A percentile compares a stretch with the other conserved stretches of the same genome.
Evolutionary conservation across 2,888 invertebrate species (phyloP).

Genomic region (Xanthia icteritia): DNA sequence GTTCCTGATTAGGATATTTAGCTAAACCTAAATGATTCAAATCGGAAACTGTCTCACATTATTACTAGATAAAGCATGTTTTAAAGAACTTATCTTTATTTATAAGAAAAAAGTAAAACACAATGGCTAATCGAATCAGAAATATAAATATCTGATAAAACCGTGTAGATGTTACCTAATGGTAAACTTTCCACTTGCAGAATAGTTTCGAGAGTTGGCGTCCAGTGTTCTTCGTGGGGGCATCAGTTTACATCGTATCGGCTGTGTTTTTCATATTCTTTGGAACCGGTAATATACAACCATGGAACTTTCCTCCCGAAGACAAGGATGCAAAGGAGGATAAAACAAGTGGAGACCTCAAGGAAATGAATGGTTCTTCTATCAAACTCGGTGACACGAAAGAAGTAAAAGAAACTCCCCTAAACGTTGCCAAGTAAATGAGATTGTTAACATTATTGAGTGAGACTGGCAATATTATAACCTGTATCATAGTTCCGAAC

Average conservation of each 20-base stretch:
- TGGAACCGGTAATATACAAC: conserved; percentile 93
- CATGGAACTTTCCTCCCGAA: conserved; percentile 91
- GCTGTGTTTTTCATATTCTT: conserved; percentile 93
- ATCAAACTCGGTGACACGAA: conserved; percentile 75
- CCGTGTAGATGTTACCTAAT: conserved; percentile 8
- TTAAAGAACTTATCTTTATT: conserved; percentile 31
- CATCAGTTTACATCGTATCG: conserved; percentile 92
- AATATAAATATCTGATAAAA: conserved; percentile 20
- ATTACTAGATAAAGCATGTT: conserved; percentile 15
- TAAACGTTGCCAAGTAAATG: conserved; percentile 75
- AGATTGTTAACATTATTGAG: conserved; percentile 37
- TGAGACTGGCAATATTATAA: conserved; percentile 49
- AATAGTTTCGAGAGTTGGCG: conserved; percentile 94
- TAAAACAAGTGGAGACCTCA: conserved; percentile 74
- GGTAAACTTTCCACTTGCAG: conserved; percentile 82
- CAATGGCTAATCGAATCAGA: conserved; percentile 12
- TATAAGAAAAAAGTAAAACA: conserved; percentile 2
- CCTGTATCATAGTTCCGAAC: conserved; percentile 47
- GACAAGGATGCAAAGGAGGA: conserved; percentile 71
- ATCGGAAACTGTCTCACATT: not conserved
- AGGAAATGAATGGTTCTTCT: conserved; percentile 72
- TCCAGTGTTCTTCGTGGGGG: conserved; percentile 93
- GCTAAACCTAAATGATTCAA: not conserved
- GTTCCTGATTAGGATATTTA: not conserved
- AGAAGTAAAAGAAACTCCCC: conserved; percentile 82